These are phyloP conservation scores for Alligator sinensis DNA, from an alignment of 2,113 vertebrate species.

Conservation along the genomic window DNA sequence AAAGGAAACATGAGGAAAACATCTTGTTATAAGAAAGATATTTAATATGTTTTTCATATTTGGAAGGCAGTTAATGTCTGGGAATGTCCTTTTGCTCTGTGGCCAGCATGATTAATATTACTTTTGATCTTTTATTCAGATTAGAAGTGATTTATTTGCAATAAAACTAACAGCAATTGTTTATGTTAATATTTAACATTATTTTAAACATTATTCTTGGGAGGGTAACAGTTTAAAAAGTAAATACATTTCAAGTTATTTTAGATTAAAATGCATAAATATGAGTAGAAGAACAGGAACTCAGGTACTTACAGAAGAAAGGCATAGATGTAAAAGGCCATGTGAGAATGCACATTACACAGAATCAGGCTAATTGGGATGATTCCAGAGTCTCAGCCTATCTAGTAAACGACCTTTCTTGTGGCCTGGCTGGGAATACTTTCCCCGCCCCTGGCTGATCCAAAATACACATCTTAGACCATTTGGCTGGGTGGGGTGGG, in stretches of 20 bases:
- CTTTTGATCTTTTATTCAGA: conserved; percentile 61
- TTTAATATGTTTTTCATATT: conserved; percentile 81
- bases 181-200: conserved; percentile 76
- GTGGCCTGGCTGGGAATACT: neutral
- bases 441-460: neutral
- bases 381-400: neutral
- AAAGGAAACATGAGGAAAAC: conserved; percentile 78
- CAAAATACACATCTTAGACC: neutral
- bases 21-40: conserved; percentile 75
- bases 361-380: neutral
- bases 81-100: conserved; percentile 79
- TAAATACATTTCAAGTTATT: conserved; percentile 74
- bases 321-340: conserved; percentile 26
- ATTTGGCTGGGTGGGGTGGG: neutral
- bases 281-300: conserved; percentile 63
- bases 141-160: conserved; percentile 80
- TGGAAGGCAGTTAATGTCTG: conserved; percentile 77
- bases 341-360: conserved; percentile 20
- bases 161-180: conserved; percentile 72
- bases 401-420: neutral
- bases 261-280: conserved; percentile 66
- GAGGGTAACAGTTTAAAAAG: conserved; percentile 73
- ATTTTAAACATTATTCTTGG: conserved; percentile 75
- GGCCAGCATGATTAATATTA: conserved; percentile 69
- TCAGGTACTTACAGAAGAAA: conserved; percentile 22